Percentiles rank a stretch among this genome's conserved stretches.
Conservation (phyloP, 2,113 vertebrate species). For the Semnopithecus entellus region DNA sequence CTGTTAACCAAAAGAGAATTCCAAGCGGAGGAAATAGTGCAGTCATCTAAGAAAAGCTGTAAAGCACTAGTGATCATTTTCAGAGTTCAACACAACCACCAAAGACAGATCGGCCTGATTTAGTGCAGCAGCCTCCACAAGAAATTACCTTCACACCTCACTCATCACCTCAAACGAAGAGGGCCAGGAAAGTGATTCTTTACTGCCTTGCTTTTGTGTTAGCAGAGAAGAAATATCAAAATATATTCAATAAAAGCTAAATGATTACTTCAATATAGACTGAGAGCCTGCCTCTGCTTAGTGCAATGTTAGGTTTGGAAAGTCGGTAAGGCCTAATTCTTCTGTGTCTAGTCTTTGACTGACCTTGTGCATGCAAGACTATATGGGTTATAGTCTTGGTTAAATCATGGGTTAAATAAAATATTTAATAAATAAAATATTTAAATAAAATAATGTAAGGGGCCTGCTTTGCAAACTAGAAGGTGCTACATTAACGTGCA, state of each 20-base stretch:
- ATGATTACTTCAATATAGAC: neutral
- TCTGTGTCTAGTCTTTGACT: constrained; percentile 11
- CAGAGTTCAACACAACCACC: neutral
- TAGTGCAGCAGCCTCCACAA: neutral
- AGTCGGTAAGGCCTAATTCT: neutral
- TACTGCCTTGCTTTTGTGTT: neutral
- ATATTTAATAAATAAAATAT: neutral
- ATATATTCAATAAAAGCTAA: neutral
- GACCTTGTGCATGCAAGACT: neutral
- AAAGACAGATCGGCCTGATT: neutral
- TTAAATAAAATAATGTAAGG: neutral
- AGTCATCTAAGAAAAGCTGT: neutral
- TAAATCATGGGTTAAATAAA: neutral
- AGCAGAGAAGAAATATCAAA: neutral
- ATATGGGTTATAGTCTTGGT: neutral
- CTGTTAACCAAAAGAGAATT: constrained; percentile 28
- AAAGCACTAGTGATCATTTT: neutral
- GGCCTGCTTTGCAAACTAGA: neutral
- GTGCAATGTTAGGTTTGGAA: neutral
- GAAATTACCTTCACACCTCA: neutral
- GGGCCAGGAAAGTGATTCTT: neutral
- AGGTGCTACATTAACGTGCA: neutral
- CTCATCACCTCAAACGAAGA: neutral
- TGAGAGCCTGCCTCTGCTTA: neutral
- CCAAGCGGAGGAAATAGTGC: constrained; percentile 28